phyloP scores from a whole-genome alignment of 2,888 invertebrate genomes.

The Dryobota labecula region DNA sequence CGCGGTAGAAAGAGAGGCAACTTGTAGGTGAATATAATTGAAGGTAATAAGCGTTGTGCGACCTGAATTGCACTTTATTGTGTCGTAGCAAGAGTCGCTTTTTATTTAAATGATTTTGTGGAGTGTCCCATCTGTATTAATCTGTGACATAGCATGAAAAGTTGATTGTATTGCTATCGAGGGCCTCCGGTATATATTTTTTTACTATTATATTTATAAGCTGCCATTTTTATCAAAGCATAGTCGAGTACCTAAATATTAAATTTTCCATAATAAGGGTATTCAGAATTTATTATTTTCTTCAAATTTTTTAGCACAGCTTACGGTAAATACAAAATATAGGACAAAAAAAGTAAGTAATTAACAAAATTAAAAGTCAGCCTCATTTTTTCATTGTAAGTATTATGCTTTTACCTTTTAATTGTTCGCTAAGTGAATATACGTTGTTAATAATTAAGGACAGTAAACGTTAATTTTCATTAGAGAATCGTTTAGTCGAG shows the following conservation, averaged over 20 bases:
- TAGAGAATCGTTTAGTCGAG: neutral
- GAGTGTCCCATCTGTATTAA: no score
- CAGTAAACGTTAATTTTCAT: slow-evolving; percentile 21
- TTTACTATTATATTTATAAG: neutral
- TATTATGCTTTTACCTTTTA: neutral
- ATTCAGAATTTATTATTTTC: neutral
- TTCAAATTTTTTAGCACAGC: neutral
- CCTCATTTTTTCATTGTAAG: neutral
- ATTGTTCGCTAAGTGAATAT: neutral
- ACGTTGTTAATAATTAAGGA: neutral
- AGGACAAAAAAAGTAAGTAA: neutral
- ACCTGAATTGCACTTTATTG: no score
- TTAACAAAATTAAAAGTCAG: neutral
- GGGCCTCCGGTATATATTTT: neutral
- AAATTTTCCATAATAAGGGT: neutral
- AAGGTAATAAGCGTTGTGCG: no score
- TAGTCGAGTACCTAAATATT: neutral
- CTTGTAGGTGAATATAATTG: no score
- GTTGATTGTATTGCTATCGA: neutral
- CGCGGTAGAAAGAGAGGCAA: no score
- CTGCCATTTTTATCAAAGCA: neutral
- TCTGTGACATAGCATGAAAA: no score
- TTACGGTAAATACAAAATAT: neutral
- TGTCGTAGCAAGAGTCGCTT: no score
- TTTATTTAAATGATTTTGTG: no score